Percentiles rank a stretch among this genome's conserved stretches.
phyloP scores from a whole-genome alignment of 2,888 invertebrate species.

The Aphodius granarius region DNA sequence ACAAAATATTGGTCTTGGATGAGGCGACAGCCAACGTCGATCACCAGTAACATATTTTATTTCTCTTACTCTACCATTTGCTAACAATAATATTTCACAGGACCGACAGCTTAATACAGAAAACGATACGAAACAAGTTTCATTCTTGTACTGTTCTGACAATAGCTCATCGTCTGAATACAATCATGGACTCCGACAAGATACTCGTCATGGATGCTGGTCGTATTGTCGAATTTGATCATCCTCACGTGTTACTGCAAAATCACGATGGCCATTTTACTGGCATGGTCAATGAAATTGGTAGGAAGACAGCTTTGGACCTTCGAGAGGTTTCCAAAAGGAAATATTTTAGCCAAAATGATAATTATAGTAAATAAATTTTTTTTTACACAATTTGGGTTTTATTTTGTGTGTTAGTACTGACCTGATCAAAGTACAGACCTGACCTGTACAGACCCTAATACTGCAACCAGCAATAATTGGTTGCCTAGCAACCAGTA shows the following conservation, averaged over 20 bases:
- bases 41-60: constrained; percentile 61
- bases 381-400: no score
- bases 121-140: constrained; percentile 74
- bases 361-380: background rate
- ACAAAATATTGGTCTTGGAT: constrained; percentile 79
- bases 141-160: constrained; percentile 77
- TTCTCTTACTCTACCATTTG: background rate
- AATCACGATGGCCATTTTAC: constrained; percentile 64
- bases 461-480: no score
- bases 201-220: constrained; percentile 82
- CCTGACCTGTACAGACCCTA: no score
- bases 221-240: constrained; percentile 73
- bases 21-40: constrained; percentile 93
- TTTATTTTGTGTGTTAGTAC: no score
- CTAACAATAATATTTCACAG: constrained; percentile 21
- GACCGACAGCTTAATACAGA: constrained; percentile 76
- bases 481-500: background rate
- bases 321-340: background rate
- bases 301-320: constrained; percentile 42
- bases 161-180: constrained; percentile 79
- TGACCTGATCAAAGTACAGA: no score
- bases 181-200: constrained; percentile 82
- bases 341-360: no score
- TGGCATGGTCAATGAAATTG: constrained; percentile 70
- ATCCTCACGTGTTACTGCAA: constrained; percentile 70